Base-by-base conservation (phyloP, 2,888 invertebrate genomes). In the Eueremaeus valkanovi region DNA sequence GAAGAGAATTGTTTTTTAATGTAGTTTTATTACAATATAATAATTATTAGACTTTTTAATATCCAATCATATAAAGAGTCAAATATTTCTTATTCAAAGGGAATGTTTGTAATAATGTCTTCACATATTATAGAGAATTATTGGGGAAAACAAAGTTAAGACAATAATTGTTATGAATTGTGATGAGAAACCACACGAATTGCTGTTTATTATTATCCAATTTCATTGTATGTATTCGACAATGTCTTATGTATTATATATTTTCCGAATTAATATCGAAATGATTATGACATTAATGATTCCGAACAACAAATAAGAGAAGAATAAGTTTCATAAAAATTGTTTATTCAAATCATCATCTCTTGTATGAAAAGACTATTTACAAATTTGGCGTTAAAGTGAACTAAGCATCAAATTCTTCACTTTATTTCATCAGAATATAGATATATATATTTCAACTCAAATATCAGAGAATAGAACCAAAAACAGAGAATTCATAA, bases 351-450 rank as follows among this genome's bases (percentile, higher is more conserved):
- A 61, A 61, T 31, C 16, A n/a, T n/a, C 45, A 45, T n/a, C n/a
- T 31, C 29, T 61, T 31, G 31, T 31, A 61, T 31, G 16, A 31
- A 31, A 61, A 61, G 31, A 61, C 61, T 61, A 61, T 61, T 31
- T 61, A 61, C 61, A 61, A 24, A 33, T 61, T 61, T 61, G 61
- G 61, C 61, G 29, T 61, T 31, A 61, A 61, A 31, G 21, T 13
- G 61, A 21, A 8, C 3, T 16, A 29, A 24, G 1, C 27, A 21
- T 21, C 21, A 49, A 49, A 49, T 11, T 11, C 16, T 36, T 13
- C 55, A 24, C 55, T 55, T 18, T 55, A 21, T 55, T 3, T 8
- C 3, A 21, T 55, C 1, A 24, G 21, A 21, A 55, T 21, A 13
- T 8, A 24, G 9, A 21, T 45, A 36, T 11, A 8, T 36, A 8